A percentile compares a stretch with the other conserved stretches of the same genome.
These are phyloP conservation scores for Bombus pascuorum DNA, from an alignment of 1,140 invertebrate genomes.

Conservation along the genomic window DNA sequence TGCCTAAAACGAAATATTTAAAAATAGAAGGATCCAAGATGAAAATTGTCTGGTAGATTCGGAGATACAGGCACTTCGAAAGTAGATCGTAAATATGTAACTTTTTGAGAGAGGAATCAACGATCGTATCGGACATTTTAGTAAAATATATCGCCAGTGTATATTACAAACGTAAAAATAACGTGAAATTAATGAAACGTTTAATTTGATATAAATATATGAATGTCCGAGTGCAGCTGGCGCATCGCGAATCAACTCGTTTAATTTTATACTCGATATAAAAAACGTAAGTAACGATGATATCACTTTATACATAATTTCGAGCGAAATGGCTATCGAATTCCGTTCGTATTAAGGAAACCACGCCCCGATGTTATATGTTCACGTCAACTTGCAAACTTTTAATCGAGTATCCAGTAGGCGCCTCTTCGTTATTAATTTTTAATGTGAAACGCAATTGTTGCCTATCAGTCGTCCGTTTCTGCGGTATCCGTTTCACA, in stretches of 20 bases:
- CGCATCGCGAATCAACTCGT: background rate
- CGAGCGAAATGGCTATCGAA: background rate
- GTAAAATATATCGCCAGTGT: background rate
- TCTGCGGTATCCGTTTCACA: background rate
- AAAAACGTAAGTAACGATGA: background rate
- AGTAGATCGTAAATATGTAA: too few species aligned
- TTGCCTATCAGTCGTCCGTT: background rate
- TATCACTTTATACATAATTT: background rate
- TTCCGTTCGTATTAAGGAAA: background rate
- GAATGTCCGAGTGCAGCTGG: background rate
- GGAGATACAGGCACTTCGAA: too few species aligned
- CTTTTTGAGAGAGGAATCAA: background rate
- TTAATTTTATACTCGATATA: background rate
- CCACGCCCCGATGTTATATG: background rate
- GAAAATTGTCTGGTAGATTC: too few species aligned
- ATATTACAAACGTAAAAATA: background rate
- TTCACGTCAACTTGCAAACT: background rate
- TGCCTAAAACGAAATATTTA: too few species aligned
- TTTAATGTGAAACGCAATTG: too few species aligned
- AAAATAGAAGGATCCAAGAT: too few species aligned
- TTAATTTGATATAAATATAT: background rate
- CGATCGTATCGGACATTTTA: background rate
- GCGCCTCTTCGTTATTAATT: background rate
- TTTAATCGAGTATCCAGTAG: background rate
- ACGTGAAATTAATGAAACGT: background rate